Evolutionary conservation across 1,140 invertebrate species (phyloP), one percentile per base, ranked within the genome.

Genomic region (Heliconius eleuchia): DNA sequence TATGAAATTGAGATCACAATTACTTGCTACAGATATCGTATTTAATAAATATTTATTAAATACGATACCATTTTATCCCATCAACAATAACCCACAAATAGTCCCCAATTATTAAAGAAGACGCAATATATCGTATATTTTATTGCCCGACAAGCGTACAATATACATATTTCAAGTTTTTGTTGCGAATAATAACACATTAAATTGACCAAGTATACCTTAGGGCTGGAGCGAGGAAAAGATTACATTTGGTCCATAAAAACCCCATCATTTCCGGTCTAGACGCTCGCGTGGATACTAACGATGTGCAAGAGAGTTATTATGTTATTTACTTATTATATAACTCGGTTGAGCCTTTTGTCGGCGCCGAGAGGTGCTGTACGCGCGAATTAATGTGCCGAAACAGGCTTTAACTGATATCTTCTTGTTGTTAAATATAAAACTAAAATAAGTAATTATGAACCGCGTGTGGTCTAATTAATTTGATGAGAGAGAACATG

Each of bases 191-290:
- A 66, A 66, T 66, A 27, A 11, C 60, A 23, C n/a, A 66, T 66
- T 66, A 66, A 66, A 66, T 66, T 66, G 60, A 66, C 60, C 60
- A 66, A 66, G 60, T 30, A 66, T 27, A 66, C 60, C 60, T 66
- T 66, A 66, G 27, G 60, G 60, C 60, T 66, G n/a, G 8, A 66
- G 60, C 60, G 60, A 30, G 27, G 60, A 23, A 30, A 66, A 66
- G 60, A 30, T 66, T 66, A 66, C 60, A 16, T 66, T 66, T 66
- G 60, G 60, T 84, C 85, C 84, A 87, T 88, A 88, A 87, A 80
- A 78, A 82, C 79, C 80, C 84, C 84, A 86, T 84, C 79, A 82
- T 83, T 88, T 90, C 87, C 90, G 84, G 90, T 89, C 90, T 91
- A 91, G 89, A 89, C 90, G 76, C 75, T 87, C 82, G 88, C 87